These are phyloP conservation scores for Vulpes vulpes DNA, from an alignment of 2,113 vertebrate genomes.

Conservation along the genomic window DNA sequence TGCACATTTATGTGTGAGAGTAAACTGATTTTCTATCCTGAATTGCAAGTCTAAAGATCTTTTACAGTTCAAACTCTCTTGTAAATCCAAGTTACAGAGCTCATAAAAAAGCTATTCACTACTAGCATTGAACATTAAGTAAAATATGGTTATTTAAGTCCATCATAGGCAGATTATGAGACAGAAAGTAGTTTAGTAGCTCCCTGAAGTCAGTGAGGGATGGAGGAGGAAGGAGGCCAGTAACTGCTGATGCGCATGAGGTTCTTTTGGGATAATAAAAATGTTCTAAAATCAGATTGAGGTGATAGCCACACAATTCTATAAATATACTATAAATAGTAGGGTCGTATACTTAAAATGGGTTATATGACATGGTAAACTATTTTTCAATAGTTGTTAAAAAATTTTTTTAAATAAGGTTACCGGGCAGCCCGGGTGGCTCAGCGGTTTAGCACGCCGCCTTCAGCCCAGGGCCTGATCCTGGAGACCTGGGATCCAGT, in stretches of 20 bases:
- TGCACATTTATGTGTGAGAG: not conserved
- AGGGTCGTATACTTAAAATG: not conserved
- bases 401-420: not conserved
- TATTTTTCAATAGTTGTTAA: conserved; percentile 28
- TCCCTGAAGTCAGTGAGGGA: not conserved
- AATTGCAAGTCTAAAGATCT: not conserved
- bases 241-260: not conserved
- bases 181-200: not conserved
- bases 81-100: not conserved
- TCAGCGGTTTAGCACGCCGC: too few species aligned
- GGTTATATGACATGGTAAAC: not conserved
- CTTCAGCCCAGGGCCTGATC: too few species aligned
- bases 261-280: not conserved
- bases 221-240: not conserved
- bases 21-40: not conserved
- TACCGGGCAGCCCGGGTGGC: too few species aligned
- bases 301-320: not conserved
- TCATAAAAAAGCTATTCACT: not conserved
- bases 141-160: not conserved
- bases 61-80: not conserved
- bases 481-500: too few species aligned
- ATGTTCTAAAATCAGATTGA: conserved; percentile 22
- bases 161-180: not conserved
- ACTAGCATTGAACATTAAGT: not conserved
- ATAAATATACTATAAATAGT: not conserved